Conservation (phyloP, 2,888 invertebrate species). For the Spatulosminthurus flaviceps region DNA sequence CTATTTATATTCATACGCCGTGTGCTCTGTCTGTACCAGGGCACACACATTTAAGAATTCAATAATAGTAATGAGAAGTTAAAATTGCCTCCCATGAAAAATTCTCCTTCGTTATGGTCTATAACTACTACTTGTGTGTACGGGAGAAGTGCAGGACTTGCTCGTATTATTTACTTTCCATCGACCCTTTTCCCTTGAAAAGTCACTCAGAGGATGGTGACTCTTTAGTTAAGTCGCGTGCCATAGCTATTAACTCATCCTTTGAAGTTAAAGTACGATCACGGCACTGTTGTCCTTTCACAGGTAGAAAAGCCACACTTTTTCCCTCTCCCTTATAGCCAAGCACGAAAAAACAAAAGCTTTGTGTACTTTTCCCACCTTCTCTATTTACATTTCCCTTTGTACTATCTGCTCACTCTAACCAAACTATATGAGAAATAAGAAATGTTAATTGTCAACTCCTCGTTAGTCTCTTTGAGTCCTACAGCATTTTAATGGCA, state of each 20-base stretch:
- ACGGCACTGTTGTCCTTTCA: neutral
- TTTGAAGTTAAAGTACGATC: slow-evolving; percentile 3
- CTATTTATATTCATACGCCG: too few species aligned
- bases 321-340: neutral
- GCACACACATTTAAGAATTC: too few species aligned
- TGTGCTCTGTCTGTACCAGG: too few species aligned
- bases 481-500: neutral
- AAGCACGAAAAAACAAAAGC: neutral
- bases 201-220: neutral
- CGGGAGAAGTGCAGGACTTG: too few species aligned
- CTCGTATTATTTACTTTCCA: too few species aligned
- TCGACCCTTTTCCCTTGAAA: neutral
- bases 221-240: slow-evolving; percentile 28
- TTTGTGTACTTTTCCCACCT: slow-evolving; percentile 14
- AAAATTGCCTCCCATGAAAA: too few species aligned
- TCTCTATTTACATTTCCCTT: neutral
- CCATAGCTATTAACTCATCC: slow-evolving; percentile 46
- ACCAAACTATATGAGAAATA: neutral
- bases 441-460: neutral
- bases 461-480: neutral
- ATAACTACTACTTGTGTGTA: too few species aligned
- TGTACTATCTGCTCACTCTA: neutral
- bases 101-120: too few species aligned
- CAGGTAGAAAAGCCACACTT: neutral
- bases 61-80: too few species aligned